A percentile compares a stretch with the other conserved stretches of the same genome.
Conservation (phyloP, 2,888 invertebrate genomes). For the Microplitis manilae region DNA sequence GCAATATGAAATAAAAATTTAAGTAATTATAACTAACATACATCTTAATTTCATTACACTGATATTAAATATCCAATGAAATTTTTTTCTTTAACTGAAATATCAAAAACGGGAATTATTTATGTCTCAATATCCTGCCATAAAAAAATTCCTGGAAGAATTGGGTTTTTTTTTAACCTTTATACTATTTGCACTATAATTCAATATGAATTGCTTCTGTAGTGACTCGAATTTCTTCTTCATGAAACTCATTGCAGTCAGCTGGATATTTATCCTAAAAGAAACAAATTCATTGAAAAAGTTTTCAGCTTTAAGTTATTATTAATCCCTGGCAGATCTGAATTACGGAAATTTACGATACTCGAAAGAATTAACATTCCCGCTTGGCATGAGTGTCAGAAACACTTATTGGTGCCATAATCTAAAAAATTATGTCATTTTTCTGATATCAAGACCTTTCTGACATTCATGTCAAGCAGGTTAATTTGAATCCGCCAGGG, state of each 20-base stretch:
- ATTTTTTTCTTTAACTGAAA: background rate
- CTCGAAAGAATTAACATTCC: too few species aligned
- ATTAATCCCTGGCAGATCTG: background rate
- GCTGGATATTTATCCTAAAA: slow-evolving; percentile 79
- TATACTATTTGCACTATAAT: slow-evolving; percentile 73
- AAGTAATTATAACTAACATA: background rate
- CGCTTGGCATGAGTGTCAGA: too few species aligned
- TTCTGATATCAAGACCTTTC: too few species aligned
- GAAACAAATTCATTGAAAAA: slow-evolving; percentile 12
- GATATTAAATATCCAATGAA: background rate
- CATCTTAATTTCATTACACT: background rate
- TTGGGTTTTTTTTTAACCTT: background rate
- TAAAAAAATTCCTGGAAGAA: background rate
- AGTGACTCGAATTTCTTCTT: slow-evolving; percentile 86
- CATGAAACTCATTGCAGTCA: slow-evolving; percentile 85
- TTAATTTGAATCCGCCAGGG: too few species aligned
- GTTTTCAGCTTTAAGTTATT: background rate
- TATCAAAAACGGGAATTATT: background rate
- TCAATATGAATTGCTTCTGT: slow-evolving; percentile 86
- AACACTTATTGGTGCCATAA: too few species aligned
- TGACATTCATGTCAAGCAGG: too few species aligned
- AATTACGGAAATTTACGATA: too few species aligned
- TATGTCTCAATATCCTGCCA: background rate
- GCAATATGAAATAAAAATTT: background rate
- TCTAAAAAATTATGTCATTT: too few species aligned